These are phyloP conservation scores for Agrilus cyanescens DNA, from an alignment of 2,888 invertebrate species.

Conservation along the genomic window DNA sequence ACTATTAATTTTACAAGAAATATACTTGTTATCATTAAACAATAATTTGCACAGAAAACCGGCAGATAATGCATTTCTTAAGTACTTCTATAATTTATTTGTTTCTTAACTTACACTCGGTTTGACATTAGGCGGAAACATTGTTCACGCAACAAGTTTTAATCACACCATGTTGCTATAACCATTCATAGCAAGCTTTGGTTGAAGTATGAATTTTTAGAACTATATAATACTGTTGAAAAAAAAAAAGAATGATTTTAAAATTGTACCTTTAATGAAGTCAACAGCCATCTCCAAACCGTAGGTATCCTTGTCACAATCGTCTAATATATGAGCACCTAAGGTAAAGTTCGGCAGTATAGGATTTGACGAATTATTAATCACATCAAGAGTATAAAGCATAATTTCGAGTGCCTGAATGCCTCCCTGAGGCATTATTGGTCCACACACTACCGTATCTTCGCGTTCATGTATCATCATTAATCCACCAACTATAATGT, in stretches of 20 bases:
- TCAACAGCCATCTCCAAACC: constrained; percentile 93
- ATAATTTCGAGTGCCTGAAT: constrained; percentile 83
- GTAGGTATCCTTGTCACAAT: constrained; percentile 92
- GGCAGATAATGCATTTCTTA: too few species aligned
- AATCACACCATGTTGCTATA: too few species aligned
- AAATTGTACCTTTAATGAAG: constrained; percentile 78
- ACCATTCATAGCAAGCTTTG: too few species aligned
- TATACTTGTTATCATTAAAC: too few species aligned
- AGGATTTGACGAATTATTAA: constrained; percentile 53
- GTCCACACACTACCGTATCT: constrained; percentile 79
- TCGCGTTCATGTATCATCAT: constrained; percentile 94
- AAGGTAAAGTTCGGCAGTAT: constrained; percentile 68
- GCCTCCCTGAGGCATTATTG: constrained; percentile 89
- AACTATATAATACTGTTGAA: too few species aligned
- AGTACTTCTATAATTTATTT: too few species aligned
- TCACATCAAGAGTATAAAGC: constrained; percentile 77
- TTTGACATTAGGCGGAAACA: too few species aligned
- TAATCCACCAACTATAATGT: constrained; percentile 77
- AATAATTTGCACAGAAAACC: too few species aligned
- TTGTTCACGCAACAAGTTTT: too few species aligned
- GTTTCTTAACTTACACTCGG: too few species aligned
- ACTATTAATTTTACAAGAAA: too few species aligned
- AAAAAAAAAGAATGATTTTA: not conserved
- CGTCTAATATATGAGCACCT: constrained; percentile 83
- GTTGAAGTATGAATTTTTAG: too few species aligned